Percentiles rank a stretch among this genome's conserved stretches.
Evolutionary conservation across 2,113 vertebrate species (phyloP).

Genomic region (Rousettus leschenaultii): DNA sequence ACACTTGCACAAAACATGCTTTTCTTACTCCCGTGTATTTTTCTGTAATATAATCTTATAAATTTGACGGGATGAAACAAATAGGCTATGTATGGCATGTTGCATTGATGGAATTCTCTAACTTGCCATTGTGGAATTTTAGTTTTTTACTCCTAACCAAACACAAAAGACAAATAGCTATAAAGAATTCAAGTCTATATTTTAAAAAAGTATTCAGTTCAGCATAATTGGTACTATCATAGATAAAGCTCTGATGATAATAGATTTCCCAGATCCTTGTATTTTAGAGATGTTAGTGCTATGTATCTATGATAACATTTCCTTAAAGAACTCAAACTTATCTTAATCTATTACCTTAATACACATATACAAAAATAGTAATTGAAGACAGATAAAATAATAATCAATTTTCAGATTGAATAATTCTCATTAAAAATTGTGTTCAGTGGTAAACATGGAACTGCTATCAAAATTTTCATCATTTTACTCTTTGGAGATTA

Average conservation of each 20-base stretch:
- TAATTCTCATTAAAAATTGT: not conserved
- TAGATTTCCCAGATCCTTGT: not conserved
- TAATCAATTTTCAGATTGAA: not conserved
- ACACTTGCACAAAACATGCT: not conserved
- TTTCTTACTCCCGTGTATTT: not conserved
- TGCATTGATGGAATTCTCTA: not conserved
- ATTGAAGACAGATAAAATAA: not conserved
- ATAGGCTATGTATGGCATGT: not conserved
- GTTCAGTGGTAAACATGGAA: not conserved
- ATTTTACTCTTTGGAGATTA: slow-evolving; percentile 3
- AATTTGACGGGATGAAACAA: not conserved
- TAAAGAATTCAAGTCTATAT: not conserved
- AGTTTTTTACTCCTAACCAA: not conserved
- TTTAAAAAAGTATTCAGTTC: not conserved
- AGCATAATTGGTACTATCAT: not conserved
- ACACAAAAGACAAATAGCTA: slow-evolving; percentile 23
- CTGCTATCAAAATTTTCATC: not conserved
- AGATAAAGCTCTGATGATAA: not conserved
- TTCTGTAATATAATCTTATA: not conserved
- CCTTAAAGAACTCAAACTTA: not conserved
- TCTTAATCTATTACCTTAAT: not conserved
- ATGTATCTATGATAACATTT: not conserved
- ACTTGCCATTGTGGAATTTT: not conserved
- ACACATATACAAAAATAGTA: not conserved
- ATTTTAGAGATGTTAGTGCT: not conserved